Percentiles rank a stretch among this genome's conserved stretches.
These are phyloP conservation scores for Drosophila limbata DNA, from an alignment of 2,888 invertebrate genomes.

Conservation along the genomic window DNA sequence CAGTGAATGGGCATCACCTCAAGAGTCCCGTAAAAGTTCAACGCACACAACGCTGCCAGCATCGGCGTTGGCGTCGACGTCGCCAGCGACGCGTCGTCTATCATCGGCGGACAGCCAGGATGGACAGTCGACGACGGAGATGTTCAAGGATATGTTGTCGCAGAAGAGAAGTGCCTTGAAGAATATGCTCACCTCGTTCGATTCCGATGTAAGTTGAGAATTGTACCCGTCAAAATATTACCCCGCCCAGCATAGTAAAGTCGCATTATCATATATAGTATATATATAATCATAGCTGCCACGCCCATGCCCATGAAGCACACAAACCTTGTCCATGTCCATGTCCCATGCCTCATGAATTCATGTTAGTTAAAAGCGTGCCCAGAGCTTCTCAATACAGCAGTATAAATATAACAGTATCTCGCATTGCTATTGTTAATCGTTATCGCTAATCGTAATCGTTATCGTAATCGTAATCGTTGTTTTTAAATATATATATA, in stretches of 20 bases:
- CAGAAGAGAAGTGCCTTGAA: conserved; percentile 95
- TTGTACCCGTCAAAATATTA: background rate
- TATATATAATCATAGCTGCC: conserved; percentile 17
- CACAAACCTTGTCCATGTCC: conserved; percentile 10
- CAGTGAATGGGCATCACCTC: conserved; percentile 88
- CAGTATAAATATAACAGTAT: conserved; percentile 23
- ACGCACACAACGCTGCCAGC: conserved; percentile 79
- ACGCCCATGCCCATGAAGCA: conserved; percentile 4
- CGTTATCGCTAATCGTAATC: conserved; percentile 18
- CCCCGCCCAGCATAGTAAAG: background rate
- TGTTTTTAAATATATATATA: conserved; percentile 10
- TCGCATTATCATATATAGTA: background rate
- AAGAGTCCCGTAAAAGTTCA: conserved; percentile 86
- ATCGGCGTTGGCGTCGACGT: conserved; percentile 33
- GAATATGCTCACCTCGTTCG: conserved; percentile 95
- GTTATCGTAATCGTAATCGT: conserved; percentile 32
- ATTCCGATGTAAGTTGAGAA: conserved; percentile 92
- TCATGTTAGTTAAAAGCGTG: conserved; percentile 18
- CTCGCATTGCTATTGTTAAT: conserved; percentile 42
- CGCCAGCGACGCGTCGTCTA: conserved; percentile 86
- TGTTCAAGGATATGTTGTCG: conserved; percentile 96
- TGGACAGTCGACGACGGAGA: conserved; percentile 93
- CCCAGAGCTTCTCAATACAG: conserved; percentile 41
- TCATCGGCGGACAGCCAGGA: conserved; percentile 89
- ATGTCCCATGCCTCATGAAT: conserved; percentile 12